Conservation (phyloP, 1,140 invertebrate species). For the Physella acuta region DNA sequence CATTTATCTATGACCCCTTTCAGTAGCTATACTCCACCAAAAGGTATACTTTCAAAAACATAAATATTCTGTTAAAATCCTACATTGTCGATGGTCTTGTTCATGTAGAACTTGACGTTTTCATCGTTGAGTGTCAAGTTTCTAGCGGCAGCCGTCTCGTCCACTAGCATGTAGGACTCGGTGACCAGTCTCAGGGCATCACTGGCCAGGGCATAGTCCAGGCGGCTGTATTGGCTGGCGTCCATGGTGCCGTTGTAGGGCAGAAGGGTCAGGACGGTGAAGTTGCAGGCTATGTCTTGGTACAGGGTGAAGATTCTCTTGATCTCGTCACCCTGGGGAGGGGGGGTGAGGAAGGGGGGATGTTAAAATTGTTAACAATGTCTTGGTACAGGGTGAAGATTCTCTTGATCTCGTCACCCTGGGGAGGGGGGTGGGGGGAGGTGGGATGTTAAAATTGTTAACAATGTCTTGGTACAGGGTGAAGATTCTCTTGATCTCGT, state of each 20-base stretch:
- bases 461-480: no score
- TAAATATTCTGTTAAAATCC: no score
- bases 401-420: not conserved
- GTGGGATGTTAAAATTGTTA: not conserved
- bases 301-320: slow-evolving; percentile 35
- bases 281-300: slow-evolving; percentile 47
- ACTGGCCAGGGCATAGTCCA: slow-evolving; percentile 30
- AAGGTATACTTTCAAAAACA: no score
- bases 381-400: not conserved
- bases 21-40: no score
- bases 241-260: slow-evolving; percentile 28
- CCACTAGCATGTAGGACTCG: not conserved
- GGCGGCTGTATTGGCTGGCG: not conserved
- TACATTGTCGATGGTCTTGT: not conserved
- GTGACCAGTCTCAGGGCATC: slow-evolving; percentile 36
- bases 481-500: no score
- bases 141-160: not conserved
- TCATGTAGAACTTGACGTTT: not conserved
- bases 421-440: not conserved
- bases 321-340: slow-evolving; percentile 40
- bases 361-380: no score
- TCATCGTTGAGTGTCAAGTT: not conserved
- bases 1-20: no score
- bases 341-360: not conserved
- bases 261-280: slow-evolving; percentile 45